Evolutionary conservation across 2,113 vertebrate species (phyloP).

Genomic region (Psilopogon haemacephalus): DNA sequence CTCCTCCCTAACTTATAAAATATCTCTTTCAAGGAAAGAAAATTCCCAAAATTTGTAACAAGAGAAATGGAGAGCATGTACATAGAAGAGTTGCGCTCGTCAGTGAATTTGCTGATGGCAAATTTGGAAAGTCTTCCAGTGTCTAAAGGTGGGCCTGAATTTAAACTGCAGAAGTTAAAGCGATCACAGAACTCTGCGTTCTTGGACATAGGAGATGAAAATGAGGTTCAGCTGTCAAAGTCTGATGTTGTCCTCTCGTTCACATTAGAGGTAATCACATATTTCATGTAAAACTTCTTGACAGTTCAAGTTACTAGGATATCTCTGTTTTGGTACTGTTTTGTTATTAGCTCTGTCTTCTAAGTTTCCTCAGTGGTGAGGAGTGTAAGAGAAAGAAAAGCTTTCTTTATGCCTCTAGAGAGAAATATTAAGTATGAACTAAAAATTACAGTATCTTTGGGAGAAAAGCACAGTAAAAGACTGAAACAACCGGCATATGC

Average conservation of each 20-base stretch:
- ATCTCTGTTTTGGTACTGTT: neutral
- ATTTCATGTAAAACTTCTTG: neutral
- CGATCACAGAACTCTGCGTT: conserved; percentile 91
- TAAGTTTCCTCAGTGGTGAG: neutral
- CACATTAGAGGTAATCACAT: conserved; percentile 86
- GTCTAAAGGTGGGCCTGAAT: conserved; percentile 91
- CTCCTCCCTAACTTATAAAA: neutral
- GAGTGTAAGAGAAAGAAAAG: neutral
- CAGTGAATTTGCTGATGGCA: conserved; percentile 94
- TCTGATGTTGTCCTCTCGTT: conserved; percentile 93
- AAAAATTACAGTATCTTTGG: neutral
- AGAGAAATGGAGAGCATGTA: conserved; percentile 92
- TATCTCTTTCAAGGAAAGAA: conserved; percentile 82
- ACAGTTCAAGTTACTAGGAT: neutral
- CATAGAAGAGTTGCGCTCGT: conserved; percentile 91
- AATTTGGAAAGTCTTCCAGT: conserved; percentile 98
- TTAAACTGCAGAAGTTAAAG: conserved; percentile 93
- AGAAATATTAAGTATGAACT: neutral
- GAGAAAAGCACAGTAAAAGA: neutral
- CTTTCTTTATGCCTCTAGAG: neutral
- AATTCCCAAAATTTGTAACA: conserved; percentile 83
- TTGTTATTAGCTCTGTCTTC: neutral
- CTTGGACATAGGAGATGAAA: conserved; percentile 94
- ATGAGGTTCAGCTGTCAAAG: conserved; percentile 89
- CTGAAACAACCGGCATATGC: neutral